Percentiles rank a stretch among this genome's conserved stretches.
Conservation (phyloP, 2,888 invertebrate species). For the Gymnoscelis rufifasciata region DNA sequence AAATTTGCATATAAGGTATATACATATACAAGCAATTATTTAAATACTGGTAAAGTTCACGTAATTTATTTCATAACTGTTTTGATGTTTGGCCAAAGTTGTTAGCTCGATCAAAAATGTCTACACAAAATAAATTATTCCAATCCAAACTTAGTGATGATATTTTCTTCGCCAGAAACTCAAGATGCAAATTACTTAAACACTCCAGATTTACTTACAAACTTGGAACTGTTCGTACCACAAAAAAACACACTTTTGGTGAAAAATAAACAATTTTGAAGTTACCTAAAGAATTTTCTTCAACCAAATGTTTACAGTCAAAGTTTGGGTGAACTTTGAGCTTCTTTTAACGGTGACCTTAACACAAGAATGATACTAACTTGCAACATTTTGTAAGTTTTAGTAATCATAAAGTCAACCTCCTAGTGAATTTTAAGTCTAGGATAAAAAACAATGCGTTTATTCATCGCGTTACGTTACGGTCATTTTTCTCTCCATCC, state of each 20-base stretch:
- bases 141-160: conserved; percentile 5
- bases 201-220: neutral
- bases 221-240: conserved; percentile 4
- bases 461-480: too few species aligned
- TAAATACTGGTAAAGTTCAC: neutral
- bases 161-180: conserved; percentile 16
- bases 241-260: conserved; percentile 3
- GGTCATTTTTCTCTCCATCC: too few species aligned
- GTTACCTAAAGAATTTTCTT: neutral
- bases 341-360: neutral
- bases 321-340: neutral
- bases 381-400: too few species aligned
- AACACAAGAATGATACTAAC: neutral
- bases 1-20: too few species aligned
- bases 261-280: neutral
- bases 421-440: too few species aligned
- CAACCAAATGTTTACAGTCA: neutral
- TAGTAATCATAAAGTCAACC: too few species aligned
- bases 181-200: conserved; percentile 14
- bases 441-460: too few species aligned
- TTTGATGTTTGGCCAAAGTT: neutral
- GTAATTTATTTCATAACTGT: conserved; percentile 6
- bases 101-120: conserved; percentile 1
- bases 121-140: conserved; percentile 3
- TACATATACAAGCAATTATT: too few species aligned